A percentile compares a stretch with the other conserved stretches of the same genome.
phyloP scores from a whole-genome alignment of 2,888 invertebrate genomes.

The Heliconius ismenius region DNA sequence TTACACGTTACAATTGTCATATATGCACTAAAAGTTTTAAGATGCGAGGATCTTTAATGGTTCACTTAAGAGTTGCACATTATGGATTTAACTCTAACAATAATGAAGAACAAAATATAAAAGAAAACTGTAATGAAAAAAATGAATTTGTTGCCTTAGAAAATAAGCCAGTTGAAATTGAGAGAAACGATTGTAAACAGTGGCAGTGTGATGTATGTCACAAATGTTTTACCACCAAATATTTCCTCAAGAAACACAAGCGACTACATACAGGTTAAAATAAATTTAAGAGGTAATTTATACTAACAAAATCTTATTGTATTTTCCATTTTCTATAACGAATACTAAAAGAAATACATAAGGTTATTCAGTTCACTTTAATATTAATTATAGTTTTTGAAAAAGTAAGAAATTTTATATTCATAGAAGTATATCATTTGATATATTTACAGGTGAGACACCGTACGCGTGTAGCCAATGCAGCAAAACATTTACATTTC shows the following conservation, averaged over 20 bases:
- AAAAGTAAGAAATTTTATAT: not conserved
- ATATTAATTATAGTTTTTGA: not conserved
- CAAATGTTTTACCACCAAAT: conserved; percentile 93
- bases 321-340: not conserved
- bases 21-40: conserved; percentile 90
- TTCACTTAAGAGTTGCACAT: conserved; percentile 91
- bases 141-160: conserved; percentile 47
- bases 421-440: conserved; percentile 18
- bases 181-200: conserved; percentile 85
- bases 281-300: conserved; percentile 44
- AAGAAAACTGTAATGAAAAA: conserved; percentile 49
- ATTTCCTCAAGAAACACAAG: conserved; percentile 94
- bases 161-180: conserved; percentile 54
- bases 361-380: not conserved
- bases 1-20: conserved; percentile 85
- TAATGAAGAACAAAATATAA: conserved; percentile 42
- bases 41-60: conserved; percentile 91
- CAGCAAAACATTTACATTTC: conserved; percentile 93
- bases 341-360: conserved; percentile 6
- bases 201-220: conserved; percentile 93
- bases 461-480: conserved; percentile 92
- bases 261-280: conserved; percentile 89
- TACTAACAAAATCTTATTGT: conserved; percentile 32
- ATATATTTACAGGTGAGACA: conserved; percentile 86
- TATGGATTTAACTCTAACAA: conserved; percentile 78